Percentiles rank a stretch among this genome's conserved stretches.
Conservation (phyloP, 64 coral and sea anemone genomes). For the Porites australiensis region DNA sequence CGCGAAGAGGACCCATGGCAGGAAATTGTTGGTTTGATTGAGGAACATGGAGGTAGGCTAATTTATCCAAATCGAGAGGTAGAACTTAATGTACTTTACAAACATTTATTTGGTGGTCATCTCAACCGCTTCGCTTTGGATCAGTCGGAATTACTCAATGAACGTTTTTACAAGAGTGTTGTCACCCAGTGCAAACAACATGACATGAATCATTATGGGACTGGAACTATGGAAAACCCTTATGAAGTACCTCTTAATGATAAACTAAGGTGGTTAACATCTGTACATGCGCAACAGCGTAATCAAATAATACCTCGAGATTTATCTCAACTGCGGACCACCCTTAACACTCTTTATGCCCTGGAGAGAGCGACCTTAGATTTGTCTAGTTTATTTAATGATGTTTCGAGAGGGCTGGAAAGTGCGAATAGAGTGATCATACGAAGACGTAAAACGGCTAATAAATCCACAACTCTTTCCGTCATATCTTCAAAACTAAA, state of each 20-base stretch:
- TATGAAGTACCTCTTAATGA: background rate
- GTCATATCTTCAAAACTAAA: too few relatives aligned
- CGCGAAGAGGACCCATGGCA: constrained; percentile 18
- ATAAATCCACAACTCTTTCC: background rate
- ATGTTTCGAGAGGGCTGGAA: background rate
- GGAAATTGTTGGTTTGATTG: constrained; percentile 21
- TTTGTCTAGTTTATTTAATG: background rate
- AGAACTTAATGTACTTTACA: constrained; percentile 36
- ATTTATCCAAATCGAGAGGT: constrained; percentile 6
- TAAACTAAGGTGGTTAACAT: background rate
- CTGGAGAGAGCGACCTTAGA: background rate
- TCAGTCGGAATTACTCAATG: background rate
- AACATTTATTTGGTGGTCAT: constrained; percentile 26
- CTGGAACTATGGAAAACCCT: background rate
- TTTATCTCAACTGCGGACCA: too few relatives aligned
- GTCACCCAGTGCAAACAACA: background rate
- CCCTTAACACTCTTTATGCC: background rate
- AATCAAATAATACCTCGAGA: background rate
- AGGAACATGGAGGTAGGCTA: constrained; percentile 16
- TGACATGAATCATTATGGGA: background rate
- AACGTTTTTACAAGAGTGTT: background rate
- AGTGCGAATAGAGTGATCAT: background rate
- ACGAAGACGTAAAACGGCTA: background rate
- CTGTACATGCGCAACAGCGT: too few relatives aligned
- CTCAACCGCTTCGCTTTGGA: background rate